These are phyloP conservation scores for Pocota personata DNA, from an alignment of 2,888 invertebrate genomes.

Conservation along the genomic window DNA sequence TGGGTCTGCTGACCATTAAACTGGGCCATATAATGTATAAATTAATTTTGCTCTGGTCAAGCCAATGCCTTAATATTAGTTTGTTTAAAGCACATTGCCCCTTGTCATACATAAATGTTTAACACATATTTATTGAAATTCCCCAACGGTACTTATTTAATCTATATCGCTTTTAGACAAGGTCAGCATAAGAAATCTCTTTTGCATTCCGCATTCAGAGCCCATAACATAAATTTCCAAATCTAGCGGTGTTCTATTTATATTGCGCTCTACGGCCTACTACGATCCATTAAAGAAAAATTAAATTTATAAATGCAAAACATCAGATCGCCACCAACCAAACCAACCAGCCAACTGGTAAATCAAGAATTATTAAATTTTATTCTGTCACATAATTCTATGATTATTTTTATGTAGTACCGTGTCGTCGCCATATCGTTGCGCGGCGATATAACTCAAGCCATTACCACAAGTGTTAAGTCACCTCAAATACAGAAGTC, in stretches of 20 bases:
- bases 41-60: neutral
- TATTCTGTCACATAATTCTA: slow-evolving; percentile 40
- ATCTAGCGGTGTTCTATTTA: slow-evolving; percentile 59
- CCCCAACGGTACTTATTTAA: slow-evolving; percentile 23
- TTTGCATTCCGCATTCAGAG: slow-evolving; percentile 40
- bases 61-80: neutral
- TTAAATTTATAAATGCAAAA: slow-evolving; percentile 49
- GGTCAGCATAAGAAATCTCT: slow-evolving; percentile 31
- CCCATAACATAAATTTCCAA: slow-evolving; percentile 57
- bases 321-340: neutral
- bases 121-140: neutral
- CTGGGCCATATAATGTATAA: neutral
- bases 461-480: slow-evolving; percentile 45
- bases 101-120: neutral
- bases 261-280: neutral
- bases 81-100: neutral
- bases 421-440: neutral
- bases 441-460: neutral
- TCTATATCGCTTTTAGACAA: slow-evolving; percentile 29
- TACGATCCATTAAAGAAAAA: slow-evolving; percentile 18
- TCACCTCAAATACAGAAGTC: slow-evolving; percentile 51
- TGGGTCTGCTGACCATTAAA: neutral
- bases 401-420: neutral
- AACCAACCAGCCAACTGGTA: slow-evolving; percentile 20
- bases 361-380: slow-evolving; percentile 43